A percentile compares a stretch with the other conserved stretches of the same genome.
Conservation (phyloP, 2,888 invertebrate genomes). For the Saturnia japonica region DNA sequence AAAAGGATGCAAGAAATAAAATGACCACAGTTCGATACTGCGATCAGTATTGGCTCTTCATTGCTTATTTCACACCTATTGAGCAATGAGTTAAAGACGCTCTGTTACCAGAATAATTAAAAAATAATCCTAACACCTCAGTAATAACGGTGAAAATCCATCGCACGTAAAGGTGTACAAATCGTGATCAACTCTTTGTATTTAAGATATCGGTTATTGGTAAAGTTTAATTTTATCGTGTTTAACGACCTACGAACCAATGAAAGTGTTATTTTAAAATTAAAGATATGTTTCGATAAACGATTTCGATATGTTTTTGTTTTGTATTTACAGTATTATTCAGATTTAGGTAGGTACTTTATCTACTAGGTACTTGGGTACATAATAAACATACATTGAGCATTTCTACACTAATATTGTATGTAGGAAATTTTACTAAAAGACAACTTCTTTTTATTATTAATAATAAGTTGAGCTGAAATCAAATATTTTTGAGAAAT, state of each 20-base stretch:
- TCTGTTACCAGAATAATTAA: conserved; percentile 31
- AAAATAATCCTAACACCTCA: conserved; percentile 33
- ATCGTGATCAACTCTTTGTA: conserved; percentile 39
- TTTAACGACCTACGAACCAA: conserved; percentile 5
- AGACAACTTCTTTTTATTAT: neutral
- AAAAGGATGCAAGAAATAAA: conserved; percentile 33
- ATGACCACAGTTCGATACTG: conserved; percentile 48
- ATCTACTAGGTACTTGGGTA: too few species aligned
- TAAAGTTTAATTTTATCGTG: conserved; percentile 30
- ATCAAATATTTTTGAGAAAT: neutral
- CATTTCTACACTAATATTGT: too few species aligned
- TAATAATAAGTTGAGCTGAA: neutral
- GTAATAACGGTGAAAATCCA: conserved; percentile 24
- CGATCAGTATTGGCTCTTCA: conserved; percentile 50
- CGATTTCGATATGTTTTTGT: neutral
- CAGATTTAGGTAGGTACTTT: neutral
- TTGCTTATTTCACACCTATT: conserved; percentile 66
- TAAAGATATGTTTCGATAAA: conserved; percentile 23
- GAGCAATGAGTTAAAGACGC: conserved; percentile 48
- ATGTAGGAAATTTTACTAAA: neutral
- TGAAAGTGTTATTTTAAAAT: conserved; percentile 9
- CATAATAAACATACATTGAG: too few species aligned
- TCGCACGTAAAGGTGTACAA: conserved; percentile 28
- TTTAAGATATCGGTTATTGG: conserved; percentile 42
- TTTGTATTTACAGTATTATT: neutral